phyloP scores from a whole-genome alignment of 2,113 vertebrate species.

The Salvator merianae region DNA sequence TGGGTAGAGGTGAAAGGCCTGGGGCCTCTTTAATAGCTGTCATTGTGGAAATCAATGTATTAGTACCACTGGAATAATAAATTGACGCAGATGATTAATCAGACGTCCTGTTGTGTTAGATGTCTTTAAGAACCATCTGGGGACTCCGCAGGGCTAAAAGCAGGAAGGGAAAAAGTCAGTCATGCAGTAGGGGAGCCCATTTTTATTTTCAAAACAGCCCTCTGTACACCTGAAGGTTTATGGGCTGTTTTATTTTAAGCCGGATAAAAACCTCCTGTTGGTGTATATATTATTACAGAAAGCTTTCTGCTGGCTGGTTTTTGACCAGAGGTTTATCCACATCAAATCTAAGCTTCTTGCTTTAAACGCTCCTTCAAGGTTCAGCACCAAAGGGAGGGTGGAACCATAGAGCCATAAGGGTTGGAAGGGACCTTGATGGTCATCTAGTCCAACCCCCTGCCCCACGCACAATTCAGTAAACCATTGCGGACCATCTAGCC shows the following conservation, averaged over 20 bases:
- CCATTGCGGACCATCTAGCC: too few relatives aligned
- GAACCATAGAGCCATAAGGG: too few relatives aligned
- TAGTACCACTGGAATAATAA: conserved; percentile 79
- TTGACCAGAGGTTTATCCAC: too few relatives aligned
- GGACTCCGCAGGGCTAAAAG: neutral
- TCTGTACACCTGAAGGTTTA: neutral
- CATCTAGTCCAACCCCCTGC: neutral
- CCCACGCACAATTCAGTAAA: too few relatives aligned
- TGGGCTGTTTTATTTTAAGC: too few relatives aligned
- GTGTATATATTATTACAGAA: too few relatives aligned
- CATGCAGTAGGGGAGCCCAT: too few relatives aligned
- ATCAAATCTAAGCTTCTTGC: too few relatives aligned
- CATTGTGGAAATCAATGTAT: conserved; percentile 69
- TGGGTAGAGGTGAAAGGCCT: conserved; percentile 37
- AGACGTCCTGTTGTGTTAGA: neutral
- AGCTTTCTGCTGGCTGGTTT: too few relatives aligned
- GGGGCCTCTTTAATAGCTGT: conserved; percentile 48
- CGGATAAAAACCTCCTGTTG: too few relatives aligned
- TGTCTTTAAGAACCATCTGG: neutral
- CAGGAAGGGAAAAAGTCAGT: neutral
- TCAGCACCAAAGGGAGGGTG: too few relatives aligned
- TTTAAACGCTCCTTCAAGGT: too few relatives aligned
- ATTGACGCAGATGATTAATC: conserved; percentile 62
- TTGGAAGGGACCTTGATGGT: neutral
- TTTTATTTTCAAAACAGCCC: neutral